phyloP scores from a whole-genome alignment of 2,113 vertebrate species.

The Aspidoscelis tigris region DNA sequence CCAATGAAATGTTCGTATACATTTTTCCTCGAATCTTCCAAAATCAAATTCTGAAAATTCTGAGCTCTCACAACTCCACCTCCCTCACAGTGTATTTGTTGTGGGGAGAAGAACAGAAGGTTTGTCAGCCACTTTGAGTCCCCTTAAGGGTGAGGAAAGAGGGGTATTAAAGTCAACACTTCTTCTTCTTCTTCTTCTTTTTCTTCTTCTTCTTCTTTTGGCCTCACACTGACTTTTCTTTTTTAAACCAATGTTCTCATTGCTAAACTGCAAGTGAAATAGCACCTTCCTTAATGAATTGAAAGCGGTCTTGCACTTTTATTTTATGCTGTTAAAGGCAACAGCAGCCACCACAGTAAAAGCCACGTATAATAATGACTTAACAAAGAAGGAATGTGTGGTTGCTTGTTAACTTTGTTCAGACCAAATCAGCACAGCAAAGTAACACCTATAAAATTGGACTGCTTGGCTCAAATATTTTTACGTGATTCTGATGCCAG shows the following conservation, averaged over 20 bases:
- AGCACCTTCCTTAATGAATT: not conserved
- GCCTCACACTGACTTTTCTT: not conserved
- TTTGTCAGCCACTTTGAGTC: no score
- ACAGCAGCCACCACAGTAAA: not conserved
- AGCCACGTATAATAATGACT: not conserved
- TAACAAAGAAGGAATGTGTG: not conserved
- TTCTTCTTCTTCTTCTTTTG: slow-evolving; percentile 11
- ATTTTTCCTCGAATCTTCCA: not conserved
- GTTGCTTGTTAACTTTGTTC: not conserved
- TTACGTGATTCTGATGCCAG: slow-evolving; percentile 19
- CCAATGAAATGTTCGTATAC: not conserved
- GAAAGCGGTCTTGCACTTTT: not conserved
- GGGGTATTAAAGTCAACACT: no score
- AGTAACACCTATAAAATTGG: not conserved
- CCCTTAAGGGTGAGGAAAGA: no score
- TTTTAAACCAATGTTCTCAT: not conserved
- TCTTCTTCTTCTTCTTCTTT: not conserved
- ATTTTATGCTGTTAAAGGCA: not conserved
- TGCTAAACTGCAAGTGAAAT: not conserved
- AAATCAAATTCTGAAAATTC: not conserved
- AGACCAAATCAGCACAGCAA: not conserved
- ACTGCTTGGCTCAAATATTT: not conserved
- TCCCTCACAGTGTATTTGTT: no score
- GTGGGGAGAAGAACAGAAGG: no score
- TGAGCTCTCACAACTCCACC: no score